Evolutionary conservation across 2,113 vertebrate genomes (phyloP).

Genomic region (Strigops habroptila): DNA sequence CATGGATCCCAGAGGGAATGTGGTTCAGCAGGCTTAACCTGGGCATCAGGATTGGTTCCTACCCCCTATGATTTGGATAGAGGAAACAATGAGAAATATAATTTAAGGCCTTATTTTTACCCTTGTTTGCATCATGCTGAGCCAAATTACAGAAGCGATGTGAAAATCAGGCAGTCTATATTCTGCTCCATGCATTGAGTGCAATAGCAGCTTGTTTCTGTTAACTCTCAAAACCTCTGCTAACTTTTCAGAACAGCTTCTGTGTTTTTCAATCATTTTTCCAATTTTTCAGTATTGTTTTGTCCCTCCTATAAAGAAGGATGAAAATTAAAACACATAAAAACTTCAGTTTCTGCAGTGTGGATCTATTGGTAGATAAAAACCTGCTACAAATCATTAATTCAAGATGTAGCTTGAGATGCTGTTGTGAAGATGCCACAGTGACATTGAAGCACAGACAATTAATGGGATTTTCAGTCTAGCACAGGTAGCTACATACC

Average conservation of each 20-base stretch:
- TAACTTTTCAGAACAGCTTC: background rate
- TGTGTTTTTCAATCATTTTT: background rate
- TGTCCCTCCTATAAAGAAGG: background rate
- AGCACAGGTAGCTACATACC: background rate
- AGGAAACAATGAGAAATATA: background rate
- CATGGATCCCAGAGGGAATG: background rate
- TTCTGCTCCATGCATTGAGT: background rate
- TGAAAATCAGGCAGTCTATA: background rate
- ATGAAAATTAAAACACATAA: constrained; percentile 43
- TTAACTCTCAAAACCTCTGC: background rate
- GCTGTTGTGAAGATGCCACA: background rate
- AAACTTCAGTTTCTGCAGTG: background rate
- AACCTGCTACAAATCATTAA: background rate
- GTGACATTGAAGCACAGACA: background rate
- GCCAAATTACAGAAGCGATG: background rate
- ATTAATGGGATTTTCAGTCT: background rate
- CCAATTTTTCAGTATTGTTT: constrained; percentile 20
- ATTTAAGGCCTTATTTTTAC: background rate
- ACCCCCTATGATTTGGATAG: background rate
- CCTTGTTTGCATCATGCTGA: background rate
- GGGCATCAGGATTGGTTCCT: background rate
- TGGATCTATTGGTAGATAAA: constrained; percentile 18
- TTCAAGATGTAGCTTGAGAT: background rate
- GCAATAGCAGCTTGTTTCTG: background rate
- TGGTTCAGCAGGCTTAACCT: background rate